These are phyloP conservation scores for Scaptomyza tumidula DNA, from an alignment of 2,888 invertebrate genomes.

Conservation along the genomic window DNA sequence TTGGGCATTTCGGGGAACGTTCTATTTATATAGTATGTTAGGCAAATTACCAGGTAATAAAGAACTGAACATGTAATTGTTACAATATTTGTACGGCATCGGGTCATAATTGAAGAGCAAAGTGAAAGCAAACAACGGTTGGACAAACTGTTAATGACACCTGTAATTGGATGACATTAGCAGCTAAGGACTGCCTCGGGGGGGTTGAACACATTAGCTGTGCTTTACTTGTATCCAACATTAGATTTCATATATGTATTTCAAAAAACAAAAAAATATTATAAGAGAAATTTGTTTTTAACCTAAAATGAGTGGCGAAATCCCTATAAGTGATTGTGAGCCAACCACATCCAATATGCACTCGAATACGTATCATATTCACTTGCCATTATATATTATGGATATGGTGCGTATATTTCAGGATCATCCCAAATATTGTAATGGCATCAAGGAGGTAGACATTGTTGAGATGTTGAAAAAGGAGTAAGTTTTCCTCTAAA, in stretches of 20 bases:
- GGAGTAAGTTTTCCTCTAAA: constrained; percentile 69
- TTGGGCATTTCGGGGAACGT: constrained; percentile 6
- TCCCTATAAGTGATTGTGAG: constrained; percentile 69
- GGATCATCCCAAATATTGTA: constrained; percentile 80
- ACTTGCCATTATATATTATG: constrained; percentile 81
- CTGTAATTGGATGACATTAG: constrained; percentile 79
- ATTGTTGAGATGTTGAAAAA: constrained; percentile 79
- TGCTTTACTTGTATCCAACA: constrained; percentile 21
- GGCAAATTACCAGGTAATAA: constrained; percentile 78
- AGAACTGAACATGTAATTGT: constrained; percentile 72
- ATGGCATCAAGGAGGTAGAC: constrained; percentile 75
- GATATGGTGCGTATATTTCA: constrained; percentile 83
- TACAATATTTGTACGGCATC: constrained; percentile 65
- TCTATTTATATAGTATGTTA: constrained; percentile 72
- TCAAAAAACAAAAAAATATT: background rate
- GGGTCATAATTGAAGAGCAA: constrained; percentile 70
- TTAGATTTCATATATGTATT: background rate
- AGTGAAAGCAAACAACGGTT: constrained; percentile 47
- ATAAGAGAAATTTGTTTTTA: background rate
- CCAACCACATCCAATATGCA: constrained; percentile 71
- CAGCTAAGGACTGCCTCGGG: constrained; percentile 10
- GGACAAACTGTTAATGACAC: constrained; percentile 81
- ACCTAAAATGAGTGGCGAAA: constrained; percentile 55
- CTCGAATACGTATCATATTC: constrained; percentile 78
- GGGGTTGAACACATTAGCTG: constrained; percentile 25